Base-by-base conservation (phyloP, 2,888 invertebrate species). In the Lepidochrysops patricia region DNA sequence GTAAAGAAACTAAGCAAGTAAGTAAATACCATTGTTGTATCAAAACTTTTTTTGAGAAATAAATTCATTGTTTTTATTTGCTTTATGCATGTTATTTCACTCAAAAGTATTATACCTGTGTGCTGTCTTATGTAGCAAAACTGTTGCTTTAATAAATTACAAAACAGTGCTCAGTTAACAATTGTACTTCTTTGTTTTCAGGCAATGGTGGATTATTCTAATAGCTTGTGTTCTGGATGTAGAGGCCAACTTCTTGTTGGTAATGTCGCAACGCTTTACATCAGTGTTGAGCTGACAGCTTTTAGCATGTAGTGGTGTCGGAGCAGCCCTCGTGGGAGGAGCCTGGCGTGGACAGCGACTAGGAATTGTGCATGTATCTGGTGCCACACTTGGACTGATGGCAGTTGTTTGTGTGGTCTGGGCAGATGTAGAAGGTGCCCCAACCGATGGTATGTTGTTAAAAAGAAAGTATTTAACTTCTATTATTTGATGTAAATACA, bases 281-380 rank as follows among this genome's bases (percentile, higher is more conserved):
- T 90, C 89, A 1, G 89, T 87, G 48, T 69, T 89, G 63, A 85
- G 86, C 82, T 92, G 93, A 84, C 91, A 96, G 94, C 89, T 97
- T 74, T 84, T 97, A 70, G 95, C 96, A 66, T 96, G 96, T 79
- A 95, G 95, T 64, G 95, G 95, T 4, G 95, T 96, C 60, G 95
- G 96, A 0, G 94, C 94, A 7, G 96, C 96, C 3, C 79, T 96
- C 65, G 92, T 96, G 32, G 96, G 96, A 0, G 95, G 94, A 69
- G 90, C 95, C 0, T 93, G 95, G 81, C 88, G 96, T 25, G 93
- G 94, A 5, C 94, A 94, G 62, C 88, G 95, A 65, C 94, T 95
- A 64, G 91, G 93, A 57, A 91, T 94, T 71, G 92, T 92, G 2
- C 96, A 96, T 73, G 93, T 95, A 29, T 90, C 94, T 1, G 96